Conservation (phyloP, 2,113 vertebrate species). For the Daboia siamensis region DNA sequence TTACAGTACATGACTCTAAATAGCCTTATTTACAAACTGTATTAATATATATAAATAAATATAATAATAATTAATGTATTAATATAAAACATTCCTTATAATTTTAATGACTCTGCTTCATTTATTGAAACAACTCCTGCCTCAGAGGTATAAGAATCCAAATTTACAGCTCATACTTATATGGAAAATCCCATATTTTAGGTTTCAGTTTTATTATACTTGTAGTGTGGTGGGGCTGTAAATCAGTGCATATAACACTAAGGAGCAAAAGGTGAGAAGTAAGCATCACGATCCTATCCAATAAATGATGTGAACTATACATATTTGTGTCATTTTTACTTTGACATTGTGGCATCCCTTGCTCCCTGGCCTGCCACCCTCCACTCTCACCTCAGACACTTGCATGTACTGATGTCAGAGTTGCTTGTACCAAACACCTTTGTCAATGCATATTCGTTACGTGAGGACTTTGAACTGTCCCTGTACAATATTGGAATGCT, state of each 20-base stretch:
- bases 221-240: neutral
- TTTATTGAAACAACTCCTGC: neutral
- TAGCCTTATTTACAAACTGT: neutral
- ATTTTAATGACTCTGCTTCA: neutral
- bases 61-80: neutral
- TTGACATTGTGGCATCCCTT: neutral
- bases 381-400: neutral
- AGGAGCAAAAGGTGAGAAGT: neutral
- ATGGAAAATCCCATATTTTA: neutral
- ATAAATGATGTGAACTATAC: neutral
- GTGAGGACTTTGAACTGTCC: neutral
- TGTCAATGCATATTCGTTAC: neutral
- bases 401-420: neutral
- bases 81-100: neutral
- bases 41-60: too few relatives aligned
- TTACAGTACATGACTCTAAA: neutral
- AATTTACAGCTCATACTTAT: neutral
- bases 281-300: neutral
- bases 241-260: neutral
- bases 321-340: neutral
- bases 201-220: neutral
- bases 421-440: neutral
- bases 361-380: neutral
- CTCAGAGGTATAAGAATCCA: neutral
- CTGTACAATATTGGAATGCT: neutral